Evolutionary conservation across 2,113 vertebrate genomes (phyloP).

Genomic region (Carlito syrichta): DNA sequence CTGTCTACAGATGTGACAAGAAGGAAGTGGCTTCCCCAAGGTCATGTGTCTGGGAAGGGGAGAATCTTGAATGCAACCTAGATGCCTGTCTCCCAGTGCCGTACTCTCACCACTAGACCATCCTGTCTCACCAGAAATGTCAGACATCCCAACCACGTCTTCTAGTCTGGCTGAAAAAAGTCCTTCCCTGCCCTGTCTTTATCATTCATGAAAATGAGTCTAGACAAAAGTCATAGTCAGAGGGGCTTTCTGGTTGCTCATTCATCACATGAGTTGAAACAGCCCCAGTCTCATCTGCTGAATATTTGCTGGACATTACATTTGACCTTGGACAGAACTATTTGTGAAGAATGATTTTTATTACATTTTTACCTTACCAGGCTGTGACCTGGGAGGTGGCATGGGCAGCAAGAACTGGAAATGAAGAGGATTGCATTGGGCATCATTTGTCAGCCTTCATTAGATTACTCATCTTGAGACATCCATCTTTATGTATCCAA

Average conservation of each 20-base stretch:
- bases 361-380: not conserved
- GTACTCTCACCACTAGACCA: not conserved
- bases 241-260: not conserved
- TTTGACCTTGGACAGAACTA: slow-evolving; percentile 39
- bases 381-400: not conserved
- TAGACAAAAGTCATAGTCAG: not conserved
- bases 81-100: not conserved
- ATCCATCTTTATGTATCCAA: slow-evolving; percentile 58
- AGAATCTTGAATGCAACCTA: not conserved
- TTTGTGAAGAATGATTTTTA: slow-evolving; percentile 8
- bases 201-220: not conserved
- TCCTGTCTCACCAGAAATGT: not conserved
- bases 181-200: not conserved
- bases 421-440: not conserved
- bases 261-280: not conserved
- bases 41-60: not conserved
- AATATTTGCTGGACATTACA: slow-evolving; percentile 18
- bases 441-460: slow-evolving; percentile 58
- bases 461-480: slow-evolving; percentile 47
- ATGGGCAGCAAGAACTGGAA: not conserved
- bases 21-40: not conserved
- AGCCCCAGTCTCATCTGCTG: not conserved
- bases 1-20: not conserved
- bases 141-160: not conserved
- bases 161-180: not conserved